These are phyloP conservation scores for Platyscapa corneri DNA, from an alignment of 1,140 invertebrate species.

Conservation along the genomic window DNA sequence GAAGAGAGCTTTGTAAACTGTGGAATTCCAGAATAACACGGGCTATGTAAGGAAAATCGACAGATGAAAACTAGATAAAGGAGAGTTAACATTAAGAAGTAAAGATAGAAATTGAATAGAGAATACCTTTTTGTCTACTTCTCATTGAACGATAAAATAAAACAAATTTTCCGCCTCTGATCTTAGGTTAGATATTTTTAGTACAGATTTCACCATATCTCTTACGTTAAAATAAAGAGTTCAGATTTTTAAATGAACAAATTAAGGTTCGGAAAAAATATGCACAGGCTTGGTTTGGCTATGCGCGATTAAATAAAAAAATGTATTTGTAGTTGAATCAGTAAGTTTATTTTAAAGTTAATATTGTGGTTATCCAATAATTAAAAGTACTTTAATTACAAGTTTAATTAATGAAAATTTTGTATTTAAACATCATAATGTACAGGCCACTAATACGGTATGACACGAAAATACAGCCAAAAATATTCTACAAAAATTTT, in stretches of 20 bases:
- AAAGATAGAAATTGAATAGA: slow-evolving; percentile 5
- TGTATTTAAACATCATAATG: too few species aligned
- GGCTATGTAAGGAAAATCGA: background rate
- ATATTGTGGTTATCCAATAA: too few species aligned
- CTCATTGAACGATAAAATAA: background rate
- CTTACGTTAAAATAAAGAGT: background rate
- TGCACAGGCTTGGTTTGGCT: too few species aligned
- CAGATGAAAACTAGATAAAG: background rate
- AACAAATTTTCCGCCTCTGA: background rate
- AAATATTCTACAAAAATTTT: too few species aligned
- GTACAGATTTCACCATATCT: background rate
- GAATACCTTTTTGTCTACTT: background rate
- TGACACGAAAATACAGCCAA: too few species aligned
- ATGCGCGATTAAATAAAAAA: too few species aligned
- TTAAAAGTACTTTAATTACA: too few species aligned
- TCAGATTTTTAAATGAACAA: background rate
- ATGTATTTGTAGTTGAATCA: too few species aligned
- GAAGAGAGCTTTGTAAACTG: slow-evolving; percentile 2
- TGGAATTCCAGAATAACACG: slow-evolving; percentile 27
- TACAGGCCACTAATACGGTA: too few species aligned
- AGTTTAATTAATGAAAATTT: too few species aligned
- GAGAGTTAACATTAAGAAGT: background rate
- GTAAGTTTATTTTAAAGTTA: too few species aligned
- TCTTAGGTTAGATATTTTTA: background rate
- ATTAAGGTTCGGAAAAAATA: too few species aligned